Base-by-base conservation (phyloP, 2,888 invertebrate genomes). In the Diplazon laetatorius region DNA sequence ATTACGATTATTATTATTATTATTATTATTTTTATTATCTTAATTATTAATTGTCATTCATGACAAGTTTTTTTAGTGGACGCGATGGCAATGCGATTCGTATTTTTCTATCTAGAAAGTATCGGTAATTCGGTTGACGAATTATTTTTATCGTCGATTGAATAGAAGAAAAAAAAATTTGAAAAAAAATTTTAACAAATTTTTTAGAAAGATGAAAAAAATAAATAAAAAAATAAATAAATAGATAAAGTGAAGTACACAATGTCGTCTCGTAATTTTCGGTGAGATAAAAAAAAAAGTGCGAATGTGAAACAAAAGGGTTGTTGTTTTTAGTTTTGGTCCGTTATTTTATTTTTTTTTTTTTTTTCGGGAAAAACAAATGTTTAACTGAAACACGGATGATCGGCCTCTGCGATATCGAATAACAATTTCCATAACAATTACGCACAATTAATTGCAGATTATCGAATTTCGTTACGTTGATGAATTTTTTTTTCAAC, bases 91-190 rank as follows among this genome's bases (percentile, higher is more conserved):
- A 52, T 46, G 60, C 66, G 70, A 74, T 74, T 78, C 50, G 75
- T 78, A 78, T 78, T 78, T 78, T 78, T 78, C 65, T 78, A 78
- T 75, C 66, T 74, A 78, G 74, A 22, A 20, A 62, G 55, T 55
- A 60, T 68, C 30, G 30, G 16, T 30, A 68, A 65, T 68, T 68
- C n/a, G n/a, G 55, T 63, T 50, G 50, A 44, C 50, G 55, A 62
- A n/a, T n/a, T n/a, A 39, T 12, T 44, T 18, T 63, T 59, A 16
- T 57, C 37, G 66, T 44, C 37, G 44, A 37, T 22, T n/a, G 22
- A 50, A 42, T 39, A 65, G n/a, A 44, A 55, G 22, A 60, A 57
- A 20, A 44, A 30, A 44, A 30, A 5, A 5, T 30, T 30, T 30
- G 18, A 66, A 52, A 12, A 4, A 55, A 20, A 52, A 62, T 50